A percentile compares a stretch with the other conserved stretches of the same genome.
Evolutionary conservation across 92 coral and sea anemone genomes (phyloP).

Genomic region (Parazoanthus swiftii): DNA sequence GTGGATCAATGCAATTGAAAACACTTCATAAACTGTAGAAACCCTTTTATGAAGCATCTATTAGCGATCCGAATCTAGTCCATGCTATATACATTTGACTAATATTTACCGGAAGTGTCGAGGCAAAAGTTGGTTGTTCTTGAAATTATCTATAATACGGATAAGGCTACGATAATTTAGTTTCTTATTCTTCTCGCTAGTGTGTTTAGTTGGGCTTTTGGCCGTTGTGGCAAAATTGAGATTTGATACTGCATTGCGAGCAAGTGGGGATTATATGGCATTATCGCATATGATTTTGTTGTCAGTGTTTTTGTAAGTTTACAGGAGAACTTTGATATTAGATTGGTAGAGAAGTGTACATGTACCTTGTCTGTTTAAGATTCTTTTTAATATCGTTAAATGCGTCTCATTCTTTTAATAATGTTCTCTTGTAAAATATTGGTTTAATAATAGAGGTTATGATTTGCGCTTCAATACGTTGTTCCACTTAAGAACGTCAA

Average conservation of each 20-base stretch:
- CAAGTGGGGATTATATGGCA: no score
- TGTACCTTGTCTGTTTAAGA: no score
- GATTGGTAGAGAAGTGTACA: no score
- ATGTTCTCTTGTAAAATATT: no score
- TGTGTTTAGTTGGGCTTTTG: not conserved
- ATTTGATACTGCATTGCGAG: no score
- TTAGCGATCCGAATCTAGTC: not conserved
- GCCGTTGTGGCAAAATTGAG: slow-evolving; percentile 2
- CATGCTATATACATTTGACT: not conserved
- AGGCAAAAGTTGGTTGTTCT: not conserved
- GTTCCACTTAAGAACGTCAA: slow-evolving; percentile 7
- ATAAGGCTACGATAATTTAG: not conserved
- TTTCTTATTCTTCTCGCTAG: slow-evolving; percentile 8
- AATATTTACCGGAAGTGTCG: not conserved
- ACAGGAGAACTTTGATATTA: no score
- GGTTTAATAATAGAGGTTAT: not conserved
- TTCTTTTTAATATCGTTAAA: no score
- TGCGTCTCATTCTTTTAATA: no score
- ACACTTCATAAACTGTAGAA: slow-evolving; percentile 8
- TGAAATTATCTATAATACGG: not conserved
- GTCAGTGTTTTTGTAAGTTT: no score
- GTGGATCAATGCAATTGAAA: slow-evolving; percentile 3
- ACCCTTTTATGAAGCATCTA: not conserved
- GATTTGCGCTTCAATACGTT: slow-evolving; percentile 11
- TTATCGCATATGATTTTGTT: no score